phyloP scores from a whole-genome alignment of 2,113 vertebrate species.

The Micronycteris hirsuta region DNA sequence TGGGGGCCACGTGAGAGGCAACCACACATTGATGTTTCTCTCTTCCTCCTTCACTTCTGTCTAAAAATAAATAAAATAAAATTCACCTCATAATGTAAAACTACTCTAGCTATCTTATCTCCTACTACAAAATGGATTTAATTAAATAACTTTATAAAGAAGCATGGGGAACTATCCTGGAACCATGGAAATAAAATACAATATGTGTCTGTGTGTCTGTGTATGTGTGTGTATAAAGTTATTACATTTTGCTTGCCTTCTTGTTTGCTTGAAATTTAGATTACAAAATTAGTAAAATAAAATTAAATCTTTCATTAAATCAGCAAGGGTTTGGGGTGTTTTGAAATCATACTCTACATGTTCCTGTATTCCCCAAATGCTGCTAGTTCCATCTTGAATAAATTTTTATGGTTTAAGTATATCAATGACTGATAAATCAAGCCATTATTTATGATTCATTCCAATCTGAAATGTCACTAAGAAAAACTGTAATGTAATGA shows the following conservation, averaged over 20 bases:
- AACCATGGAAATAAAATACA: not conserved
- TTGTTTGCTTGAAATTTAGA: not conserved
- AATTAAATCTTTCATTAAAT: not conserved
- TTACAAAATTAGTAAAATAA: not conserved
- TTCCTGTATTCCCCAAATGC: constrained; percentile 13
- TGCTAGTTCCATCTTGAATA: constrained; percentile 14
- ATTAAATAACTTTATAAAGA: not conserved
- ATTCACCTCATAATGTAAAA: not conserved
- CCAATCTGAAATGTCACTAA: too few species aligned
- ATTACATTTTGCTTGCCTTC: not conserved
- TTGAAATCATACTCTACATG: not conserved
- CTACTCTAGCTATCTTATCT: not conserved
- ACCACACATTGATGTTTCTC: too few species aligned
- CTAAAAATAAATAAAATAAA: too few species aligned
- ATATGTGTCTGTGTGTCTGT: not conserved
- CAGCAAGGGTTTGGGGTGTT: not conserved
- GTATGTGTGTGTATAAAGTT: not conserved
- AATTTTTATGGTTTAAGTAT: too few species aligned
- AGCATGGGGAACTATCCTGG: not conserved
- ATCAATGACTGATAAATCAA: too few species aligned
- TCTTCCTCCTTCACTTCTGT: too few species aligned
- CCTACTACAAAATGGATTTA: not conserved
- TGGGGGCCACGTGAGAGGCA: too few species aligned
- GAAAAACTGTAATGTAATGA: too few species aligned
- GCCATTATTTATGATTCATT: too few species aligned